Evolutionary conservation across 2,113 vertebrate species (phyloP).

Genomic region (Prunella himalayana): DNA sequence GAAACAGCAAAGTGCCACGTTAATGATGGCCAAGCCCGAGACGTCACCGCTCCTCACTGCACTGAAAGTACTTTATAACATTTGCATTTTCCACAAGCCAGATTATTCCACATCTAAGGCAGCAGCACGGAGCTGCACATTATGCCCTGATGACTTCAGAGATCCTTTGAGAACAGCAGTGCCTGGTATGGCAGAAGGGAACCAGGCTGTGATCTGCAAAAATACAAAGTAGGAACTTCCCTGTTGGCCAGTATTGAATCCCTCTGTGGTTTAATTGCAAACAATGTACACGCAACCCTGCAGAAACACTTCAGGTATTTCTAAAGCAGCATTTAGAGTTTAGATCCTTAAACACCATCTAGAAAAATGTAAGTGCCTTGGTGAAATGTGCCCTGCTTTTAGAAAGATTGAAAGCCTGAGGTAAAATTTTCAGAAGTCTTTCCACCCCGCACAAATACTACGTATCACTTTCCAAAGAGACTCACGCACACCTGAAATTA

Average conservation of each 20-base stretch:
- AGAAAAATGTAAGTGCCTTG: not conserved
- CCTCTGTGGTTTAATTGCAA: not conserved
- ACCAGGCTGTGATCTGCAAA: not conserved
- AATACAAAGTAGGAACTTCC: accelerated
- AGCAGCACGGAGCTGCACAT: accelerated
- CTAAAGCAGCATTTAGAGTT: not conserved
- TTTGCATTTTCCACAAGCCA: not conserved
- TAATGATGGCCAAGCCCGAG: not conserved
- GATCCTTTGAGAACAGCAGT: not conserved
- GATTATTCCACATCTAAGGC: not conserved
- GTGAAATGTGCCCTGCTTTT: not conserved
- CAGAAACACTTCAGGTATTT: not conserved
- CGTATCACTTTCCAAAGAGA: not conserved
- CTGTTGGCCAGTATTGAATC: not conserved
- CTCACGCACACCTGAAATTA: not conserved
- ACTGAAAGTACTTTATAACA: not conserved
- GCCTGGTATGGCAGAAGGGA: not conserved
- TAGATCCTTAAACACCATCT: not conserved
- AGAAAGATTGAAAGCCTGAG: not conserved
- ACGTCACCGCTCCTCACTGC: not conserved
- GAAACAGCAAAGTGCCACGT: not conserved
- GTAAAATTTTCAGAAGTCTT: not conserved
- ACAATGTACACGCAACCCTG: accelerated
- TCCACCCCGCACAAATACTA: not conserved
- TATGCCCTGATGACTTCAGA: not conserved